phyloP scores from a whole-genome alignment of 2,888 invertebrate species.

The Cotesia congregata region DNA sequence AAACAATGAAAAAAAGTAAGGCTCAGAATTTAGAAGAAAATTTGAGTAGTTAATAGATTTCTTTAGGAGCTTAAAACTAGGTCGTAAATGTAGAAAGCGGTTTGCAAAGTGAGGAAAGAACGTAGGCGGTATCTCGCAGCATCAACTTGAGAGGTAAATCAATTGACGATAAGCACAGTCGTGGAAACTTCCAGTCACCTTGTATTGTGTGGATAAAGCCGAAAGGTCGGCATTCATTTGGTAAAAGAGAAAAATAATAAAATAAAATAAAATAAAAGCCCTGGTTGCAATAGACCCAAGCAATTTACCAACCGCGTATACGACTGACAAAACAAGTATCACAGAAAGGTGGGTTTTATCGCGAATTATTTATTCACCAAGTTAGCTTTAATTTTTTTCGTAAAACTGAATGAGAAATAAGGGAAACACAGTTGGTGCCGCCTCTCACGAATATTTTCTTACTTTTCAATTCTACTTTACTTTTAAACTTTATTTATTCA shows the following conservation, averaged over 20 bases:
- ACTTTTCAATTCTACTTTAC: constrained; percentile 27
- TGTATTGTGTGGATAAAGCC: constrained; percentile 40
- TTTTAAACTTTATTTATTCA: constrained; percentile 22
- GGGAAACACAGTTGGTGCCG: constrained; percentile 25
- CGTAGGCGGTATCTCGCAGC: constrained; percentile 50
- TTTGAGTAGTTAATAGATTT: constrained; percentile 28
- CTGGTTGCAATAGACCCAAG: constrained; percentile 34
- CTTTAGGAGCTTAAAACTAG: constrained; percentile 41
- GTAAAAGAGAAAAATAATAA: constrained; percentile 25
- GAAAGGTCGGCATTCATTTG: constrained; percentile 37
- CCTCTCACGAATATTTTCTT: constrained; percentile 27
- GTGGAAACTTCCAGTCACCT: constrained; percentile 32
- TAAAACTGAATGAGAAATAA: constrained; percentile 39
- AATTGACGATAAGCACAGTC: constrained; percentile 62
- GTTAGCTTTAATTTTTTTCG: constrained; percentile 53
- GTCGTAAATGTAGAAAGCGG: constrained; percentile 34
- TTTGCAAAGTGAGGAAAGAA: constrained; percentile 40
- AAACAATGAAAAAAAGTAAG: too few relatives aligned
- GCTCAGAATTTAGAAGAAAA: constrained; percentile 20
- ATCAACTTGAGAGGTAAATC: constrained; percentile 65
- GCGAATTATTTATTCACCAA: constrained; percentile 63
- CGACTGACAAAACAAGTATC: constrained; percentile 50
- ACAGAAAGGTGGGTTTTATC: constrained; percentile 61
- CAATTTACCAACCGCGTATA: constrained; percentile 34
- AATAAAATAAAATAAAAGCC: constrained; percentile 34